These are phyloP conservation scores for Vidua chalybeata DNA, from an alignment of 2,113 vertebrate genomes.

Conservation along the genomic window DNA sequence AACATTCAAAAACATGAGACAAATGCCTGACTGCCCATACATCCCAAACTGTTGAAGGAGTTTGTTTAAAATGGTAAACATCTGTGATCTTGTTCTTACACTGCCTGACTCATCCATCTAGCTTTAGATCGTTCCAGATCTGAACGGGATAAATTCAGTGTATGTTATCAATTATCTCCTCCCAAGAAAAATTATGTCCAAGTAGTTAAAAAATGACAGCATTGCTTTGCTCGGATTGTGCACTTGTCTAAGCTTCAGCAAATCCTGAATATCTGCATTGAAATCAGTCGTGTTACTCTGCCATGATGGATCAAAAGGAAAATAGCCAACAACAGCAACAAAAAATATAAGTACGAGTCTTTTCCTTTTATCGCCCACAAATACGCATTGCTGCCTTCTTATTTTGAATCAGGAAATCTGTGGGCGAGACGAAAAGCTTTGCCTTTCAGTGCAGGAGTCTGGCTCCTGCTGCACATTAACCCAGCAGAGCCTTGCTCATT, in stretches of 20 bases:
- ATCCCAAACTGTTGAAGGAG: not conserved
- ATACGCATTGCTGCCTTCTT: not conserved
- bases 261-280: not conserved
- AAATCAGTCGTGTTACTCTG: not conserved
- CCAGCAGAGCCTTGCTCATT: not conserved
- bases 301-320: not conserved
- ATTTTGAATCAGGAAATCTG: slow-evolving; percentile 10
- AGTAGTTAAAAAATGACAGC: not conserved
- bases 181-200: not conserved
- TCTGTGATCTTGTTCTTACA: not conserved
- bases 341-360: not conserved
- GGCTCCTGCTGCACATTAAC: not conserved
- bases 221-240: not conserved
- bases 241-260: not conserved
- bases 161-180: not conserved
- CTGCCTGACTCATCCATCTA: not conserved
- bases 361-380: not conserved
- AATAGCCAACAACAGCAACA: not conserved
- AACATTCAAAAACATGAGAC: not conserved
- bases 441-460: not conserved
- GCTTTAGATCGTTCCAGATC: not conserved
- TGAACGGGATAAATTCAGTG: not conserved
- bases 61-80: not conserved
- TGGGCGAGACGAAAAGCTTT: not conserved
- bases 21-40: not conserved